Evolutionary conservation across 2,888 invertebrate species (phyloP), one percentile per base, ranked within the genome.

Genomic region (Opisthograptis luteolata): DNA sequence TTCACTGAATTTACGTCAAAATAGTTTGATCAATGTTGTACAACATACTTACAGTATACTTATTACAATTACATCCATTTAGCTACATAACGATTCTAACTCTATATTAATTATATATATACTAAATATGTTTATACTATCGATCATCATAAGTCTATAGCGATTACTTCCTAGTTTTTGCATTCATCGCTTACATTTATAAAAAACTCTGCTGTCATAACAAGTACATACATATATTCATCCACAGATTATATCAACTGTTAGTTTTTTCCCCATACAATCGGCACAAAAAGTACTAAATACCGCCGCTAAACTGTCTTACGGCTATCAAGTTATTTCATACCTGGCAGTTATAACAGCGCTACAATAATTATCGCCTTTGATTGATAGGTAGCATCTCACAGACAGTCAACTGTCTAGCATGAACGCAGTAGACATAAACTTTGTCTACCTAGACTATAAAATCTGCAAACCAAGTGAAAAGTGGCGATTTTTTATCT

Each of bases 261-360:
- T 25, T 27, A 34, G 37, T 52, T 52, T 52, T 52, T 52, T 58
- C 46, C 53, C 60, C 53, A 56, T 61, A 66, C 65, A 58, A 37
- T 51, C 45, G 50, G 50, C 34, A 59, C 60, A 68, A 62, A 63
- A 64, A 70, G 65, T 63, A 66, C 58, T 64, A 64, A 61, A 56
- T 60, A 57, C 57, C 42, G 25, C 19, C 28, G 45, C 40, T 39
- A 40, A 41, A 41, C 54, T 55, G 55, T 58, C 57, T 73, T 70
- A 72, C 73, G 56, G 58, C 68, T 64, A 71, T 70, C 64, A 71
- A 68, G 76, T 76, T 70, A 73, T 66, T 68, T 66, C 58, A 58
- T 61, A 65, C 59, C 65, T 60, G 63, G 51, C 69, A 68, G 58
- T 74, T 77, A 73, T 59, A 61, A 64, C 64, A 53, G 56, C 60